Base-by-base conservation (phyloP, 2,797 vertebrate species). In the Zalophus californianus region DNA sequence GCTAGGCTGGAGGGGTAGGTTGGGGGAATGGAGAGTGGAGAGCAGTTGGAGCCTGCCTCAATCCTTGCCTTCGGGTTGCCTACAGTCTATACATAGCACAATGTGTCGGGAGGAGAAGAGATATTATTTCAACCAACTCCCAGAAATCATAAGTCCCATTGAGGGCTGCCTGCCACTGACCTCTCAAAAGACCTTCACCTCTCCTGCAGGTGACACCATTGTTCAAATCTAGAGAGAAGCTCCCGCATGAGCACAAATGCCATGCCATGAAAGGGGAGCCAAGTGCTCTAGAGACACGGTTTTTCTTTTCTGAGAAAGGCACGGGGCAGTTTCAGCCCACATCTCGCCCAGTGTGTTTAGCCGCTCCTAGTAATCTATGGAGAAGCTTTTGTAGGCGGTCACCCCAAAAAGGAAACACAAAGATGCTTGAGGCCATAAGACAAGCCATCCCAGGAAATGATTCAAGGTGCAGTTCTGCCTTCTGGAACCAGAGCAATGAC, bases 1-100 rank as follows among this genome's bases (percentile, higher is more conserved):
- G 21, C 4, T 14, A 9, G 16, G n/a, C 35, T 4, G 29, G 0
- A 0, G 15, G 80, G 25, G 16, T 44, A 15, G 10, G 35, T 13
- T 3, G 1, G 14, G 21, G 14, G 41, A 5, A 2, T 5, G 44
- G 25, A 50, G 44, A 32, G 41, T 15, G 72, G 15, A 72, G 41
- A 9, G 4, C 18, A 4, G 23, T 3, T 3, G 3, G 56, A 25
- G 20, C 38, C 87, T 29, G 10, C 25, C 29, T 23, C 18, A 1
- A 1, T n/a, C 27, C 64, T 27, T 2, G 27, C 16, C 90, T 52
- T 52, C 62, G 15, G 27, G 38, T 32, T 41, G 41, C n/a, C 38
- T 21, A 14, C 13, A n/a, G 68, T 88, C 60, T 38, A 2, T 3
- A 6, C 35, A 25, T 0, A 78, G 50, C 50, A 44, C 7, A 25